Evolutionary conservation across 2,888 invertebrate genomes (phyloP), one percentile per base, ranked within the genome.

Genomic region (Leptinotarsa tumamoca): DNA sequence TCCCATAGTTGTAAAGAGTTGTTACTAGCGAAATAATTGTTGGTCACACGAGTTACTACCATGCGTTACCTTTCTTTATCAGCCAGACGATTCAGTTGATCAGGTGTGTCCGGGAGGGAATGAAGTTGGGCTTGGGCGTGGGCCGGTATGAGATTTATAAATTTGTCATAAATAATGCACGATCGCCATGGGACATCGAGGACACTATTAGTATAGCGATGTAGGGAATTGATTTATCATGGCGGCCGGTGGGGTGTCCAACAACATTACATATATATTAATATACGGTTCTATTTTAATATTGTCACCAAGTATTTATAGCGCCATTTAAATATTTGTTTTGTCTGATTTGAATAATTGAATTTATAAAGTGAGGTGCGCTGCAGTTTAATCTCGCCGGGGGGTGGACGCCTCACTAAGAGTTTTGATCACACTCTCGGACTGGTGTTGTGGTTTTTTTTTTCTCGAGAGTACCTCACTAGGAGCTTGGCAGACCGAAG

Each of bases 271-370:
- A 87, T 86, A 86, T 87, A 84, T 85, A 87, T 87, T 88, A 88
- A 88, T 87, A 87, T 86, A 85, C 85, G 82, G 84, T 87, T 87
- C 84, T 86, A 87, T 88, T 89, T 87, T 88, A 89, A 89, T 89
- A 89, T 89, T 89, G 88, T 89, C 89, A 88, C 88, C 88, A 88
- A 86, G 86, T 88, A 88, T 89, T 89, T 89, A 88, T 88, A 87
- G 86, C 85, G 83, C 80, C 84, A 84, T 87, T 87, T 86, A 85
- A 87, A 87, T 87, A 86, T 87, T 87, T 87, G 87, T 87, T 87
- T 86, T 86, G 84, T 85, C 82, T 82, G 84, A 71, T 85, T 85
- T 86, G 84, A 86, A 87, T 87, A 87, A 87, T 87, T 87, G 87
- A 87, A 87, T 87, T 86, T 84, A 85, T 86, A 86, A 87, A 85